Conservation (phyloP, 2,113 vertebrate genomes). For the Anolis carolinensis region DNA sequence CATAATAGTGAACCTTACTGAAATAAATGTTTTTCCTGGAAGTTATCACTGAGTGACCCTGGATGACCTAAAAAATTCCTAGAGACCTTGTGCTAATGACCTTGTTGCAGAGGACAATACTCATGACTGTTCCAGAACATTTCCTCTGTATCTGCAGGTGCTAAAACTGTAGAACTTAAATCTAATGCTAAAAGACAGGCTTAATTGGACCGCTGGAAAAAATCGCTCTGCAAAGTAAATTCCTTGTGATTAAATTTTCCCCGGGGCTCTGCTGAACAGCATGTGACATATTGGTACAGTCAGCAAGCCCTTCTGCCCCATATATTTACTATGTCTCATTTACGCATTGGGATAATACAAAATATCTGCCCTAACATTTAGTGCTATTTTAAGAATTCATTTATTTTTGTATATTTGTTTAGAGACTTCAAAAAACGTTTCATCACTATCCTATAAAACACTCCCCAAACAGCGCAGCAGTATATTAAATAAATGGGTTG, state of each 20-base stretch:
- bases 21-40: no score
- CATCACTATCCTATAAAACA: background rate
- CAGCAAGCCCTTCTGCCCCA: background rate
- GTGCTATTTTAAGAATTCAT: background rate
- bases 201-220: conserved; percentile 9
- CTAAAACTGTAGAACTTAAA: conserved; percentile 8
- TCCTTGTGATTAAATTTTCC: background rate
- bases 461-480: background rate
- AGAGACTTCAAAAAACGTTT: background rate
- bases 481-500: background rate
- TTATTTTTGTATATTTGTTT: conserved; percentile 5
- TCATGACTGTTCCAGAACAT: background rate
- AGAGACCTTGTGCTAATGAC: background rate
- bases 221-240: conserved; percentile 17
- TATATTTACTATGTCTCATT: conserved; percentile 10
- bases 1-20: no score
- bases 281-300: background rate
- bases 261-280: background rate
- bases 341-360: background rate
- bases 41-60: no score
- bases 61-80: no score
- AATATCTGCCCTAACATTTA: background rate
- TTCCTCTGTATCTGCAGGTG: background rate
- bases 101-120: conserved; percentile 5
- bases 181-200: background rate